A percentile compares a stretch with the other conserved stretches of the same genome.
Evolutionary conservation across 2,113 vertebrate species (phyloP).

Genomic region (Poeciliopsis prolifica): DNA sequence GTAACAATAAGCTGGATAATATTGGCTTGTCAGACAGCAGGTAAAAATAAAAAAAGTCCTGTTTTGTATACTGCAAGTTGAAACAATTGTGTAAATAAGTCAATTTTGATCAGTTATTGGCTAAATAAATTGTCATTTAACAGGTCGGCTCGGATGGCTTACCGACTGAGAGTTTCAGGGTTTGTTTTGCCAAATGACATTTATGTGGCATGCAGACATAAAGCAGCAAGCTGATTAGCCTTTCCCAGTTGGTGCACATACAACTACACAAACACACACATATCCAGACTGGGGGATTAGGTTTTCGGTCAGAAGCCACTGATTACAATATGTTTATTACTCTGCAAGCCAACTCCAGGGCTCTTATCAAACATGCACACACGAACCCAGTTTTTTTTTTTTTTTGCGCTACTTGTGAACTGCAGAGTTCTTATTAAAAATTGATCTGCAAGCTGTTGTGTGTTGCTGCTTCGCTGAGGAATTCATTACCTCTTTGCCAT

Average conservation of each 20-base stretch:
- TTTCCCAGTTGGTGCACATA: constrained; percentile 25
- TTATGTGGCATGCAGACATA: constrained; percentile 9
- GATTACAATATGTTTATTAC: constrained; percentile 80
- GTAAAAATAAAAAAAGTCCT: neutral
- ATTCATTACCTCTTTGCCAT: constrained; percentile 78
- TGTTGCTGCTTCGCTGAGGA: constrained; percentile 76
- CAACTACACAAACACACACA: constrained; percentile 13
- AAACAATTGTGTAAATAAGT: neutral
- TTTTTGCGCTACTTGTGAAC: constrained; percentile 68
- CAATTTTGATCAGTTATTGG: neutral
- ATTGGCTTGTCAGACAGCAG: neutral
- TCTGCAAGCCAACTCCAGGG: constrained; percentile 61
- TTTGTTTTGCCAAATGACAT: constrained; percentile 17
- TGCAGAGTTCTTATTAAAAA: constrained; percentile 82
- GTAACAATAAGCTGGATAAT: neutral
- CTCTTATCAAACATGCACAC: constrained; percentile 71
- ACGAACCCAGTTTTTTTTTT: constrained; percentile 23
- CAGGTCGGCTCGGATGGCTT: neutral
- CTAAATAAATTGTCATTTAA: neutral
- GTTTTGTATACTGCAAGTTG: neutral
- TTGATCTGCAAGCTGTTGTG: constrained; percentile 83
- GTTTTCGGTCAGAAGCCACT: constrained; percentile 66
- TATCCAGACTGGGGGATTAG: constrained; percentile 55
- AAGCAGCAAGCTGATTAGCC: constrained; percentile 16
- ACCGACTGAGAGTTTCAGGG: neutral